Percentiles rank a stretch among this genome's conserved stretches.
phyloP scores from a whole-genome alignment of 2,113 vertebrate species.

The Eudorcas thomsonii region DNA sequence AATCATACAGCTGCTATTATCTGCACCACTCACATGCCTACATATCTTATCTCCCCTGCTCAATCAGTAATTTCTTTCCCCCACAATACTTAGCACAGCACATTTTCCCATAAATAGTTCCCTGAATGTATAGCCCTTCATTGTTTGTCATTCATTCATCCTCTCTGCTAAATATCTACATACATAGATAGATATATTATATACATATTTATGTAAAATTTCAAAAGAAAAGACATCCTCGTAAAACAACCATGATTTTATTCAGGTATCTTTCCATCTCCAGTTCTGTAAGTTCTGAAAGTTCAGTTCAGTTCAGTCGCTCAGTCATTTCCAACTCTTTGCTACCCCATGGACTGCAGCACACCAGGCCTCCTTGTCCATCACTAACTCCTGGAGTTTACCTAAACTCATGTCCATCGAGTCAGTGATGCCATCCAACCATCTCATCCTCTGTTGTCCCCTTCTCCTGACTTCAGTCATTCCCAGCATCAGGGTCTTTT shows the following conservation, averaged over 20 bases:
- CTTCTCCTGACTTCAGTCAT: background rate
- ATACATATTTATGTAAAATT: background rate
- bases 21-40: background rate
- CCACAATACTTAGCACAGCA: background rate
- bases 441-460: background rate
- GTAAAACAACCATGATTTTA: background rate
- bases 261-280: background rate
- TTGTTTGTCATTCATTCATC: background rate
- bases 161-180: background rate
- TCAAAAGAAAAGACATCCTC: background rate
- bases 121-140: background rate
- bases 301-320: background rate
- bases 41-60: background rate
- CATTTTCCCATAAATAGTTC: slow-evolving; percentile 25
- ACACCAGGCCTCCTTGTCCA: background rate
- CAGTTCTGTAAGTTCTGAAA: background rate
- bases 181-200: background rate
- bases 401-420: background rate
- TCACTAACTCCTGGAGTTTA: background rate
- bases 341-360: background rate
- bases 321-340: background rate
- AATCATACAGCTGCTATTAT: background rate
- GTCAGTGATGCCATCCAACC: background rate
- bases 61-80: slow-evolving; percentile 9
- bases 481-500: background rate